phyloP scores from a whole-genome alignment of 2,888 invertebrate species.

The Epiperipatus broadwayi region DNA sequence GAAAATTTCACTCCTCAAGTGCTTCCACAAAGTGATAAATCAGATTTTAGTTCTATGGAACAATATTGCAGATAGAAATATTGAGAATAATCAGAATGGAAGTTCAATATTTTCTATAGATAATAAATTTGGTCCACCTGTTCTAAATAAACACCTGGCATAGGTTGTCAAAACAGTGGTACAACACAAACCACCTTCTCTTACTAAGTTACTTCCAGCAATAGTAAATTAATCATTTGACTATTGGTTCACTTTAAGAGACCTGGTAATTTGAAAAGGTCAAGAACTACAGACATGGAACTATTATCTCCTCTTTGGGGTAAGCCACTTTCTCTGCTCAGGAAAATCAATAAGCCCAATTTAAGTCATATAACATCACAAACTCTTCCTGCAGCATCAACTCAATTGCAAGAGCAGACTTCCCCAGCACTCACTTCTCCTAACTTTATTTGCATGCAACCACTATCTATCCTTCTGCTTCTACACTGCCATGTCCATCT shows the following conservation, averaged over 20 bases:
- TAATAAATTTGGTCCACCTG: constrained; percentile 19
- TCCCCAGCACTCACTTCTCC: constrained; percentile 14
- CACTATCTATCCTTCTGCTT: constrained; percentile 34
- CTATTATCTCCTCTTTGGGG: not conserved
- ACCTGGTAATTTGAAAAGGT: constrained; percentile 6
- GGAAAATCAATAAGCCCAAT: too few relatives aligned
- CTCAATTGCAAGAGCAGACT: constrained; percentile 16
- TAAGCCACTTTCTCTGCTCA: constrained; percentile 11
- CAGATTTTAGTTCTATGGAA: constrained; percentile 29
- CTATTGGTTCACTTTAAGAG: not conserved
- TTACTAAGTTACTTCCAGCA: too few relatives aligned
- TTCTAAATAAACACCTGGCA: constrained; percentile 26
- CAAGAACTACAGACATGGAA: constrained; percentile 1
- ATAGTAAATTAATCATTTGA: not conserved
- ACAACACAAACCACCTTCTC: constrained; percentile 12
- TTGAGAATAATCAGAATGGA: too few relatives aligned
- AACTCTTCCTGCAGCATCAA: constrained; percentile 16
- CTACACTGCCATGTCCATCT: constrained; percentile 34
- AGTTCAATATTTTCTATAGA: constrained; percentile 10
- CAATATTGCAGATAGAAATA: too few relatives aligned
- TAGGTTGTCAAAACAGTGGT: constrained; percentile 10
- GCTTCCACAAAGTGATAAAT: constrained; percentile 44
- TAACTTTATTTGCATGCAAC: constrained; percentile 28
- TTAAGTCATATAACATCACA: constrained; percentile 14
- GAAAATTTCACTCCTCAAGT: constrained; percentile 67